Conservation (phyloP, 2,113 vertebrate species). For the Nansenia antarctica region DNA sequence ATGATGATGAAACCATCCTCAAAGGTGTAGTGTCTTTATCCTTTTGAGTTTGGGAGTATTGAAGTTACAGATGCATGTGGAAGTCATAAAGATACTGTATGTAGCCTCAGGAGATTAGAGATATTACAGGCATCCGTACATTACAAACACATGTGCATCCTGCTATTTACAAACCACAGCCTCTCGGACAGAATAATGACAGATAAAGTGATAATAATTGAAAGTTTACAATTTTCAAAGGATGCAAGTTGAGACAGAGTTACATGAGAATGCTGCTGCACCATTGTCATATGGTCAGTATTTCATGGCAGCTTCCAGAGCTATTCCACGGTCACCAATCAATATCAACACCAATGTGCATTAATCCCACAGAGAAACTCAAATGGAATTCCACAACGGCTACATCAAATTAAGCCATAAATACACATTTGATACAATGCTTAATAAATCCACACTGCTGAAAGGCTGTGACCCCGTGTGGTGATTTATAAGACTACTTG, state of each 20-base stretch:
- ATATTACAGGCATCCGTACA: background rate
- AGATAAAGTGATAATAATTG: constrained; percentile 26
- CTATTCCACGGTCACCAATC: constrained; percentile 28
- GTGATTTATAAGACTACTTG: constrained; percentile 41
- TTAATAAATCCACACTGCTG: constrained; percentile 31
- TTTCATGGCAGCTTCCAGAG: constrained; percentile 21
- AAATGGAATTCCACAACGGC: constrained; percentile 20
- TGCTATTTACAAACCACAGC: constrained; percentile 3
- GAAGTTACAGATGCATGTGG: constrained; percentile 65
- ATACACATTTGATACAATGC: constrained; percentile 15
- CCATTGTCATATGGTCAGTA: constrained; percentile 9
- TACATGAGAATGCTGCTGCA: constrained; percentile 16
- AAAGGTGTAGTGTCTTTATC: constrained; percentile 59
- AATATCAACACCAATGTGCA: constrained; percentile 15
- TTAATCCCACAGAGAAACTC: constrained; percentile 14
- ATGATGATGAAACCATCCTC: constrained; percentile 62
- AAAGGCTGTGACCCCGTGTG: constrained; percentile 23
- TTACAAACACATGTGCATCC: constrained; percentile 5
- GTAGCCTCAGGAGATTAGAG: constrained; percentile 61
- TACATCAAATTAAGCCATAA: constrained; percentile 29
- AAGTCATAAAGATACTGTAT: constrained; percentile 56
- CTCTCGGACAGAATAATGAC: constrained; percentile 14
- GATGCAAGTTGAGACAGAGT: background rate
- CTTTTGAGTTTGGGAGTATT: constrained; percentile 49
- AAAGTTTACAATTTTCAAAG: constrained; percentile 19